Evolutionary conservation across 2,797 vertebrate species (phyloP).

Genomic region (Mormyrus proboscirostris): DNA sequence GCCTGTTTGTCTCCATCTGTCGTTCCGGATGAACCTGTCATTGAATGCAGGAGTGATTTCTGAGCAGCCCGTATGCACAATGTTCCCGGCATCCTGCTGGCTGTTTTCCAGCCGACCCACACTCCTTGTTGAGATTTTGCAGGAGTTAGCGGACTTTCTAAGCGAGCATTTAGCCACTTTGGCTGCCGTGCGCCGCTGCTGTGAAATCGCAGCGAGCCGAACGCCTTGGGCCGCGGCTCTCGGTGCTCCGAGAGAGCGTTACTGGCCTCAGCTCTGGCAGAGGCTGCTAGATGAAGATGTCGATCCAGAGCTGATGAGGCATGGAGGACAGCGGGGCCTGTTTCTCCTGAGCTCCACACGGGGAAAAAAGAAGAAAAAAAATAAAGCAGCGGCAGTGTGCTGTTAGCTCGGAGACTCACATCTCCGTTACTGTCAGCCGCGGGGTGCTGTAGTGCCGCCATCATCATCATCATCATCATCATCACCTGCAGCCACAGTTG

Average conservation of each 20-base stretch:
- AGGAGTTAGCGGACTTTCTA: background rate
- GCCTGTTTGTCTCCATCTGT: background rate
- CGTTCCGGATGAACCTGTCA: background rate
- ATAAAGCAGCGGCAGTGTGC: background rate
- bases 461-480: background rate
- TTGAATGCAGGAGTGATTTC: background rate
- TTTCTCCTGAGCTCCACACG: background rate
- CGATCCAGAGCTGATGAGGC: background rate
- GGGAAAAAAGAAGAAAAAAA: too few species aligned
- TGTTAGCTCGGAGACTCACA: background rate
- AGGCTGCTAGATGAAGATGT: background rate
- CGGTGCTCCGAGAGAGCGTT: background rate
- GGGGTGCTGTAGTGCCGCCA: background rate
- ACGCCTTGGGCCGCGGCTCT: background rate
- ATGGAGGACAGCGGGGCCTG: background rate
- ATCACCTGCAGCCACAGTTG: background rate
- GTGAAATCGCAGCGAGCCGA: background rate
- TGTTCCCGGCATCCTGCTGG: background rate
- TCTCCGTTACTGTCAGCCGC: background rate
- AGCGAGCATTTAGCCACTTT: background rate
- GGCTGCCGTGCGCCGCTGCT: background rate
- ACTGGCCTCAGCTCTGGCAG: background rate
- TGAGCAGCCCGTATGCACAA: background rate
- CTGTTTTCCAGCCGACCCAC: background rate
- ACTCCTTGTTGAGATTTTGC: background rate